Percentiles rank a stretch among this genome's conserved stretches.
Conservation (phyloP, 2,888 invertebrate species). For the Andrena praecox region DNA sequence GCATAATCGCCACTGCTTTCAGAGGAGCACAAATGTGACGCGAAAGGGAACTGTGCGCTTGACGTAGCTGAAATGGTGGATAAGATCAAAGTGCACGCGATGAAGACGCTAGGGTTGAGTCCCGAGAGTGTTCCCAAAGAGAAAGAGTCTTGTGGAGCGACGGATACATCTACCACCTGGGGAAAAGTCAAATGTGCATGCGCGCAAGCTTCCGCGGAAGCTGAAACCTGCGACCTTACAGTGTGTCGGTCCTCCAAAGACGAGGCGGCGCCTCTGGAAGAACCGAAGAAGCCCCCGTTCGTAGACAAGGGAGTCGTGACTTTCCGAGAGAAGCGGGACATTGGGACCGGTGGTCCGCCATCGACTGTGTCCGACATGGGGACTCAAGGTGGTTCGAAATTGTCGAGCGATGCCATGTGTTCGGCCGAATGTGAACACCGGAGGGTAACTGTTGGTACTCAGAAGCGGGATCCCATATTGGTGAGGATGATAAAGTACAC, state of each 20-base stretch:
- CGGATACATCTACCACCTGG: not conserved
- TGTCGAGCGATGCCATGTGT: constrained; percentile 1
- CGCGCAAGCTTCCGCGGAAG: not conserved
- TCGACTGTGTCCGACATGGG: constrained; percentile 14
- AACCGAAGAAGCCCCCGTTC: not conserved
- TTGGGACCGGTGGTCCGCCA: constrained; percentile 23
- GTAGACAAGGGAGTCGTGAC: constrained; percentile 36
- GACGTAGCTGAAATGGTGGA: constrained; percentile 32
- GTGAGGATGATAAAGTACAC: constrained; percentile 57
- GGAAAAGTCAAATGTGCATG: not conserved
- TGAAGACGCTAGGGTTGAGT: constrained; percentile 19
- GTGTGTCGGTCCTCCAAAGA: not conserved
- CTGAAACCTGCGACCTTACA: not conserved
- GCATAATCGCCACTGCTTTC: not conserved
- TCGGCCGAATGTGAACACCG: not conserved
- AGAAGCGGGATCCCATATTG: constrained; percentile 62
- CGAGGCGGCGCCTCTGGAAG: not conserved
- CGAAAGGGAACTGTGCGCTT: constrained; percentile 15
- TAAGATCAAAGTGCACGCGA: constrained; percentile 43
- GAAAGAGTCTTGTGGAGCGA: not conserved
- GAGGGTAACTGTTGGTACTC: constrained; percentile 50
- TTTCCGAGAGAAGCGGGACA: constrained; percentile 19
- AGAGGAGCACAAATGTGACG: constrained; percentile 16
- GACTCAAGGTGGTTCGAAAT: constrained; percentile 21
- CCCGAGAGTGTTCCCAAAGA: not conserved